Evolutionary conservation across 2,113 vertebrate species (phyloP).

Genomic region (Dasypus novemcinctus): DNA sequence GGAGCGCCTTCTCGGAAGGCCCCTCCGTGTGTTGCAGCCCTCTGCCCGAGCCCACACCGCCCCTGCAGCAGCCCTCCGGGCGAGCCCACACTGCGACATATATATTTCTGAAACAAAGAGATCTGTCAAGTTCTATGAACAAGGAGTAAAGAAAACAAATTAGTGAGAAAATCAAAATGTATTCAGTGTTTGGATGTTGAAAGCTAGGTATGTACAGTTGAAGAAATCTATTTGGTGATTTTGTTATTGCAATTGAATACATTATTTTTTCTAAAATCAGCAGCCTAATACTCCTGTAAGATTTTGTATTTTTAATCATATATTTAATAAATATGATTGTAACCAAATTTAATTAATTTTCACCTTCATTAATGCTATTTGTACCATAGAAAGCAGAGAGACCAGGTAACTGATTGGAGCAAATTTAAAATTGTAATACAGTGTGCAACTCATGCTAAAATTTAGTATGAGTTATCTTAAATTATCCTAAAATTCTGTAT

Average conservation of each 20-base stretch:
- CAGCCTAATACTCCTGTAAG: not conserved
- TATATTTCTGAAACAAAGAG: slow-evolving; percentile 22
- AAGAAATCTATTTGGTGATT: not conserved
- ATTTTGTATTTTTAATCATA: not conserved
- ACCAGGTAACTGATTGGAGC: not conserved
- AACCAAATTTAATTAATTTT: not conserved
- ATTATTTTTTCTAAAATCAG: not conserved
- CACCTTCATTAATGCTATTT: not conserved
- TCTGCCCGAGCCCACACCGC: no score
- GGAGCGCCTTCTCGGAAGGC: no score
- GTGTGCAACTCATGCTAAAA: not conserved
- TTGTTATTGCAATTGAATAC: not conserved
- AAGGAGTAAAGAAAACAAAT: slow-evolving; percentile 1
- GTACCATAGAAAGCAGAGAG: not conserved
- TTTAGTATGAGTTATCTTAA: not conserved
- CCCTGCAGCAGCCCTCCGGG: no score
- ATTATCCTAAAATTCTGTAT: not conserved
- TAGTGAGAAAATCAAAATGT: slow-evolving; percentile 16
- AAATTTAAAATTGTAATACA: not conserved
- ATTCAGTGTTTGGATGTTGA: not conserved
- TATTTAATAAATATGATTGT: not conserved
- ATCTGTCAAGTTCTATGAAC: not conserved
- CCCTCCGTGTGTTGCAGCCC: no score
- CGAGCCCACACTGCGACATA: no score
- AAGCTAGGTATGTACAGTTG: not conserved